These are phyloP conservation scores for Metaphire vulgaris DNA, from an alignment of 1,140 invertebrate species.

Conservation along the genomic window DNA sequence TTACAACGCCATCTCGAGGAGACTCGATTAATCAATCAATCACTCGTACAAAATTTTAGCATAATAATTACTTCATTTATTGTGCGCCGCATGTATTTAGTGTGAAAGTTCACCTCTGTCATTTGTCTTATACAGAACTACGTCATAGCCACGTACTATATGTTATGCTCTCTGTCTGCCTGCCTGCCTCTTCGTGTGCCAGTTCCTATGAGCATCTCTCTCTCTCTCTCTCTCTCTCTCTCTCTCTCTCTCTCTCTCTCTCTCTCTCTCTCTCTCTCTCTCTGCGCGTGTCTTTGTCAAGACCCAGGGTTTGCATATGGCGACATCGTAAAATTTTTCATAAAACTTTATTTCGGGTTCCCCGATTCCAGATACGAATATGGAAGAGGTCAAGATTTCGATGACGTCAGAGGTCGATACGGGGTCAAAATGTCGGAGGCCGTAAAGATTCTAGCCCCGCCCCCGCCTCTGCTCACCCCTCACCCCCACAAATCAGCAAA, in stretches of 20 bases:
- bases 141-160: too few relatives aligned
- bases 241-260: conserved; percentile 1
- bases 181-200: background rate
- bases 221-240: background rate
- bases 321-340: background rate
- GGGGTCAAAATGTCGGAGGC: background rate
- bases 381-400: too few relatives aligned
- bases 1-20: too few relatives aligned
- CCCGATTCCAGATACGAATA: too few relatives aligned
- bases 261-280: conserved; percentile 1
- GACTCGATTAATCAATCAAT: too few relatives aligned
- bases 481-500: background rate
- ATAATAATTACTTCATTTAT: background rate
- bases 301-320: background rate
- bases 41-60: too few relatives aligned
- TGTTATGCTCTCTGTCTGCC: background rate
- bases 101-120: background rate
- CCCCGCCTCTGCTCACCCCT: too few relatives aligned
- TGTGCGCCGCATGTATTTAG: background rate
- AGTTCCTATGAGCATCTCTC: background rate
- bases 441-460: too few relatives aligned
- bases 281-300: background rate
- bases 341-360: too few relatives aligned
- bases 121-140: too few relatives aligned
- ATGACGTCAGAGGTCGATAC: background rate